Base-by-base conservation (phyloP, 1,140 invertebrate species). In the Drosophila fuyamai region DNA sequence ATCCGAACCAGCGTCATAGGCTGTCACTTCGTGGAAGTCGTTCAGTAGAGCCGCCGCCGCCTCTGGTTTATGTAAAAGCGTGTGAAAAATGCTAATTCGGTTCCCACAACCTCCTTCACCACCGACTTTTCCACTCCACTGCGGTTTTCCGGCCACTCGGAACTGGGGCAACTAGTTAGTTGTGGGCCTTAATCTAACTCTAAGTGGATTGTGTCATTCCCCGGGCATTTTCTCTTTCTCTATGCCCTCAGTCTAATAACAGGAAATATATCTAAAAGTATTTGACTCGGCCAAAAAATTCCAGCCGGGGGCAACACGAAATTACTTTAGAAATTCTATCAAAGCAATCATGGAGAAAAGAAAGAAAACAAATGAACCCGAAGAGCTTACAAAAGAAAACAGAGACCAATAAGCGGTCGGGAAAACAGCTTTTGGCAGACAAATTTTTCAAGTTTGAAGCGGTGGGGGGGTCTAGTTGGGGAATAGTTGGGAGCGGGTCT, bases 31-130 rank as follows among this genome's bases (percentile, higher is more conserved):
- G 50, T 27, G 60, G 71, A 75, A 76, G 54, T 76, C 73, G 73
- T 75, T 75, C 70, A 74, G 70, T 74, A 51, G 72, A 55, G 32
- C 40, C 32, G 13, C 61, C 65, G 47, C 27, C 23, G 29, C 16
- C 53, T 14, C 13, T 13, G 32, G 58, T 76, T 81, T 71, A 68
- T 88, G 82, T 71, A 67, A 62, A 67, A 79, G 83, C 83, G 85
- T 90, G 86, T 86, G 85, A 91, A 86, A 89, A 91, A 91, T 91
- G 85, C 82, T 83, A 91, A 91, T 91, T 76, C 67, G 72, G 74
- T 91, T 91, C 85, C 90, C 90, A 91, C 90, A 91, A 84, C 85
- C 81, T 82, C 66, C 67, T 80, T 61, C 70, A 35, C 9, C 23
- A 7, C 8, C 27, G 47, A 32, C 43, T 65, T 86, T 81, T 68